phyloP scores from a whole-genome alignment of 2,113 vertebrate species.

The Phylloscopus trochilus region DNA sequence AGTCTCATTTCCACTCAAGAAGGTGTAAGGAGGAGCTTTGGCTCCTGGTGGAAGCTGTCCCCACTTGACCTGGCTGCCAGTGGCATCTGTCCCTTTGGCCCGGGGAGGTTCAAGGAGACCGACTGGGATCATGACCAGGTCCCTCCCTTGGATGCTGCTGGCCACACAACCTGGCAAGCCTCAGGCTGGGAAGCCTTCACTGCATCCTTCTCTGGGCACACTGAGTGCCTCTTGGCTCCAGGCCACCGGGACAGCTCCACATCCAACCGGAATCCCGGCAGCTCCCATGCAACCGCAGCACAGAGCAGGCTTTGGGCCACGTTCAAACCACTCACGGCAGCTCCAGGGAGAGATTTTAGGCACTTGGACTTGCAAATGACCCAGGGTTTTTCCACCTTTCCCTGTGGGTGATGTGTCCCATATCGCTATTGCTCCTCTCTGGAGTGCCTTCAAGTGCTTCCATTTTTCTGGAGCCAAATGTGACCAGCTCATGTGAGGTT shows the following conservation, averaged over 20 bases:
- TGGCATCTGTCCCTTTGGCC: neutral
- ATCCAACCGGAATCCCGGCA: fast-evolving
- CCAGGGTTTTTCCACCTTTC: neutral
- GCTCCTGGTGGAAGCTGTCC: constrained; percentile 40
- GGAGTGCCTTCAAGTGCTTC: neutral
- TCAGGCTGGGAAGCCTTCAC: neutral
- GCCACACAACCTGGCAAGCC: neutral
- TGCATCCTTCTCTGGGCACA: neutral
- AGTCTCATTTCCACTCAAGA: constrained; percentile 60
- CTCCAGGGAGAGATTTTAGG: neutral
- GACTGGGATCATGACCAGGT: neutral
- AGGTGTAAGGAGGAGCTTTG: constrained; percentile 63
- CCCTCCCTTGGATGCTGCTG: neutral
- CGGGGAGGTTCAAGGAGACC: neutral
- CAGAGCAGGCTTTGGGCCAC: neutral
- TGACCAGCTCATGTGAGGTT: neutral
- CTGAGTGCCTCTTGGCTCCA: neutral
- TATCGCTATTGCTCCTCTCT: neutral
- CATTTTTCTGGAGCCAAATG: neutral
- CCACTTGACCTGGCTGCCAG: neutral
- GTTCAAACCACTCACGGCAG: neutral
- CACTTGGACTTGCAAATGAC: neutral
- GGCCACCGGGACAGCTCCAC: neutral
- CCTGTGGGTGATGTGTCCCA: neutral
- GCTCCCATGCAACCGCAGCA: neutral